A percentile compares a stretch with the other conserved stretches of the same genome.
phyloP scores from a whole-genome alignment of 2,113 vertebrate species.

The Gnathonemus echidnorhynchus region DNA sequence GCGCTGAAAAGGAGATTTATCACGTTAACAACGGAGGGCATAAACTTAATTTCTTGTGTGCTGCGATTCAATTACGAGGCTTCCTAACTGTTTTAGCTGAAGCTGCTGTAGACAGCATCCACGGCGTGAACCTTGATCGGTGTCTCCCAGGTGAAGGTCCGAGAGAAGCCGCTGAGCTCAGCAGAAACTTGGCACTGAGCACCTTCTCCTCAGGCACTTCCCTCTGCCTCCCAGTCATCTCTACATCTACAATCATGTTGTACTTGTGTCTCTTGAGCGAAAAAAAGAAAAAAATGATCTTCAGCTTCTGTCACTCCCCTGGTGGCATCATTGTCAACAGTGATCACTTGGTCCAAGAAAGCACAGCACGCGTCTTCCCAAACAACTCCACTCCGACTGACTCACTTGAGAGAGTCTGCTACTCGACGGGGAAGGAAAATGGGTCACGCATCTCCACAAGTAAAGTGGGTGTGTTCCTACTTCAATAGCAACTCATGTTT shows the following conservation, averaged over 20 bases:
- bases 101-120: background rate
- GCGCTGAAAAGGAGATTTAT: background rate
- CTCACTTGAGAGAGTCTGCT: conserved; percentile 10
- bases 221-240: background rate
- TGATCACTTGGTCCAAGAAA: background rate
- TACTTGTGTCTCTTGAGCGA: background rate
- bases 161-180: background rate
- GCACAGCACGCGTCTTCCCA: background rate
- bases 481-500: conserved; percentile 48
- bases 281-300: background rate
- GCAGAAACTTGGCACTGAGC: background rate
- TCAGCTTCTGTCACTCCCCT: conserved; percentile 1
- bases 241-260: background rate
- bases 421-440: conserved; percentile 2
- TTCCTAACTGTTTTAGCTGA: background rate
- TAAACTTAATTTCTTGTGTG: background rate
- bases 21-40: background rate
- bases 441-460: background rate
- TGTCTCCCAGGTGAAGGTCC: background rate
- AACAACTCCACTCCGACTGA: background rate
- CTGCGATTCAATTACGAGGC: background rate
- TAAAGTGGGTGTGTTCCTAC: conserved; percentile 39
- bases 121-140: background rate
- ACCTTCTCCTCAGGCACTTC: background rate
- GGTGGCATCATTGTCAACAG: conserved; percentile 13